These are phyloP conservation scores for Bombus soroeensis DNA, from an alignment of 1,140 invertebrate species.

Conservation along the genomic window DNA sequence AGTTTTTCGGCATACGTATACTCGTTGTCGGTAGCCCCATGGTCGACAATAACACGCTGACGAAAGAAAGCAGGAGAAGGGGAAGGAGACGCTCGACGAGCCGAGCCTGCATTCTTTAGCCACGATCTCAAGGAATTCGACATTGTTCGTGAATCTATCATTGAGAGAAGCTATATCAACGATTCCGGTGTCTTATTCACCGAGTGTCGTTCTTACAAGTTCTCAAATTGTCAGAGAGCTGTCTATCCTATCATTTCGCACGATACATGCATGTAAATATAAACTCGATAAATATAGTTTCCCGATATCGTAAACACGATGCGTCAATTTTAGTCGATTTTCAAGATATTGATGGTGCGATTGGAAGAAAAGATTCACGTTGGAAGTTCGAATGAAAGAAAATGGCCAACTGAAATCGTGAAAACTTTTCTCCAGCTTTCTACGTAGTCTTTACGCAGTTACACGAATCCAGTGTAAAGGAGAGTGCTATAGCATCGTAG, in stretches of 20 bases:
- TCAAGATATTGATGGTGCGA: neutral
- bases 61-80: neutral
- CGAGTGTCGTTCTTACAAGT: no score
- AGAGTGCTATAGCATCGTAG: neutral
- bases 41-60: conserved; percentile 25
- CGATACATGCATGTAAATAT: neutral
- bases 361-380: neutral
- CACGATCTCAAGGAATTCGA: conserved; percentile 19
- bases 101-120: conserved; percentile 42
- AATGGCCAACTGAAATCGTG: neutral
- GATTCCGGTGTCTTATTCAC: neutral
- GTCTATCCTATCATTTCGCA: neutral
- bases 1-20: conserved; percentile 19
- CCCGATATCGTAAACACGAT: neutral
- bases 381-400: neutral
- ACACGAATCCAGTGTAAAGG: neutral
- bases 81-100: conserved; percentile 18
- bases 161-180: conserved; percentile 24
- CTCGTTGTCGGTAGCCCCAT: conserved; percentile 9
- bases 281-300: no score
- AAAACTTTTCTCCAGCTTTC: neutral
- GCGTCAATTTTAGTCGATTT: neutral
- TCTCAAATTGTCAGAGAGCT: neutral
- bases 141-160: conserved; percentile 30
- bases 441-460: neutral